phyloP scores from a whole-genome alignment of 2,113 vertebrate genomes.

The Macquaria australasica region DNA sequence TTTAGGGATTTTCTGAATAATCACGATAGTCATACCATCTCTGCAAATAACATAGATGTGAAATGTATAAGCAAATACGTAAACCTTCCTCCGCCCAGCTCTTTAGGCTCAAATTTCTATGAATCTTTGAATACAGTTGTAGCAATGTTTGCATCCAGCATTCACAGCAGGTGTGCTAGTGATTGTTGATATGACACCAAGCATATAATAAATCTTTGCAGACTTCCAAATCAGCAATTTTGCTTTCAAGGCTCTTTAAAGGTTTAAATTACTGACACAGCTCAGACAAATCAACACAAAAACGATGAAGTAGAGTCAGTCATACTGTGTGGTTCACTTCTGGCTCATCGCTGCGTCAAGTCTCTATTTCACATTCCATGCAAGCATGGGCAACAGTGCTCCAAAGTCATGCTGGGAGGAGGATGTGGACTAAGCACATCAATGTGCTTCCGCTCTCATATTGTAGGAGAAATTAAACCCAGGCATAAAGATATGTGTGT shows the following conservation, averaged over 20 bases:
- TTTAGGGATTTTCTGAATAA: neutral
- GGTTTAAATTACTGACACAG: slow-evolving; percentile 22
- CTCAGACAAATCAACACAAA: slow-evolving; percentile 24
- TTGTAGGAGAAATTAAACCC: slow-evolving; percentile 3
- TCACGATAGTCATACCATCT: neutral
- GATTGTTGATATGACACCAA: neutral
- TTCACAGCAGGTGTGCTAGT: slow-evolving; percentile 5
- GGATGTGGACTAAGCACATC: slow-evolving; percentile 33
- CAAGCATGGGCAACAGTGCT: slow-evolving; percentile 42
- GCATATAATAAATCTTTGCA: slow-evolving; percentile 29
- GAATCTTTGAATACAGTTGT: neutral
- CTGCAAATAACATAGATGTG: neutral
- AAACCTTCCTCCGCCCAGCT: neutral
- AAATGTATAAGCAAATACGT: neutral
- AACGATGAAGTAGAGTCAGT: slow-evolving; percentile 23
- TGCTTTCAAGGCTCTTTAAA: neutral
- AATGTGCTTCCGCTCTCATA: neutral
- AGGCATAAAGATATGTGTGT: slow-evolving; percentile 1
- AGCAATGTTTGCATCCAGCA: neutral
- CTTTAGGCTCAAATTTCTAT: neutral
- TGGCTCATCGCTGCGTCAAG: slow-evolving; percentile 33
- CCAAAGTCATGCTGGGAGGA: neutral
- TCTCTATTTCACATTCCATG: slow-evolving; percentile 57
- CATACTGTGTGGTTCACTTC: slow-evolving; percentile 25
- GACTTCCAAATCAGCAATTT: slow-evolving; percentile 36